These are phyloP conservation scores for Hylaea fasciaria DNA, from an alignment of 2,888 invertebrate genomes.

Conservation along the genomic window DNA sequence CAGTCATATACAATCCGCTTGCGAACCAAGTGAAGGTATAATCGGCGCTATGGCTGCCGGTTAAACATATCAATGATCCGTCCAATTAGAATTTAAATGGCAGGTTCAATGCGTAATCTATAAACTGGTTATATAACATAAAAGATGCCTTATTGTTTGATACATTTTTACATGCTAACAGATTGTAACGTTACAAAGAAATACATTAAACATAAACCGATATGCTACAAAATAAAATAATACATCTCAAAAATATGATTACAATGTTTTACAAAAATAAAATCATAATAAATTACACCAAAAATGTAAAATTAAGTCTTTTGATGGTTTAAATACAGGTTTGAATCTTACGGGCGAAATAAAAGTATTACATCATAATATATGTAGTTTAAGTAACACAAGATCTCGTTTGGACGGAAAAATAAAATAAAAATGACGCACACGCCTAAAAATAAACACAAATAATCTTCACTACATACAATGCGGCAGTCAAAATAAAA, in stretches of 20 bases:
- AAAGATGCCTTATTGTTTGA: neutral
- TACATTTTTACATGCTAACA: conserved; percentile 12
- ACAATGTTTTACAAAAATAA: neutral
- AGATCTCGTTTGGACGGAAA: conserved; percentile 73
- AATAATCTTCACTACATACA: conserved; percentile 55
- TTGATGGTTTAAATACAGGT: neutral
- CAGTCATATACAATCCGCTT: conserved; percentile 6
- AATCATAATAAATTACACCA: conserved; percentile 1
- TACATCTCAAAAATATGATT: conserved; percentile 24
- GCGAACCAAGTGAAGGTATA: neutral
- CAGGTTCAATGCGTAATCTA: neutral
- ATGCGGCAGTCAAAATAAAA: conserved; percentile 42
- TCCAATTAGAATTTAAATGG: neutral
- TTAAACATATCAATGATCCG: conserved; percentile 7
- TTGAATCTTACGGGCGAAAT: conserved; percentile 17
- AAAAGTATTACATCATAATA: conserved; percentile 54
- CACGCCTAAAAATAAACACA: conserved; percentile 41
- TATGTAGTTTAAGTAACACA: conserved; percentile 51
- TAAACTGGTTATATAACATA: neutral
- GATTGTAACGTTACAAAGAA: conserved; percentile 8
- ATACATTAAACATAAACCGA: conserved; percentile 24
- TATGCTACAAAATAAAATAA: conserved; percentile 24
- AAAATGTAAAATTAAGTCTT: neutral
- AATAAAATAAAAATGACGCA: conserved; percentile 54
- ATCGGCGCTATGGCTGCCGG: neutral